Percentiles rank a stretch among this genome's conserved stretches.
phyloP scores from a whole-genome alignment of 2,113 vertebrate genomes.

The Neopipo cinnamomea region DNA sequence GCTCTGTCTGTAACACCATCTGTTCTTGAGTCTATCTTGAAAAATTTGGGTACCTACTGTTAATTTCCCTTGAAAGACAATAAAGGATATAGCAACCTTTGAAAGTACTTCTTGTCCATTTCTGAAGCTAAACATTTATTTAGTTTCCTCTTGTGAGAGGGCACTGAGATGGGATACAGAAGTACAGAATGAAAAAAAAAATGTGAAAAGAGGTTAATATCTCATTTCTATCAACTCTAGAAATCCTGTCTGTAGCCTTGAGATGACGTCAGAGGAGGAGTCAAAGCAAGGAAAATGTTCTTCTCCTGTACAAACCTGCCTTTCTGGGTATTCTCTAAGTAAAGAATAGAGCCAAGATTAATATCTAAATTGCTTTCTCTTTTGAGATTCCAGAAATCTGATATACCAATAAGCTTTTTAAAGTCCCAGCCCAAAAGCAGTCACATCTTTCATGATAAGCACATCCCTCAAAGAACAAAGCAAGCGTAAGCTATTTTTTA shows the following conservation, averaged over 20 bases:
- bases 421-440: not conserved
- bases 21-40: not conserved
- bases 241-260: not conserved
- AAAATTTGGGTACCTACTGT: not conserved
- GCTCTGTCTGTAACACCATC: not conserved
- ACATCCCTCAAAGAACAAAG: slow-evolving; percentile 9
- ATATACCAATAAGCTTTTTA: not conserved
- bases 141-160: not conserved
- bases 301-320: not conserved
- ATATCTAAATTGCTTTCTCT: slow-evolving; percentile 26
- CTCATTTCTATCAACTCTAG: not conserved
- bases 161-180: not conserved
- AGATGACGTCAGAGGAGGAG: not conserved
- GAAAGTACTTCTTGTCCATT: not conserved
- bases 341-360: not conserved
- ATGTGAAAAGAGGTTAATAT: not conserved
- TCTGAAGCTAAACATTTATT: not conserved
- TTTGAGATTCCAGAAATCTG: not conserved
- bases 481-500: not conserved
- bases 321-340: not conserved
- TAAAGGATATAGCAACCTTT: not conserved
- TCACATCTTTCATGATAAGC: not conserved
- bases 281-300: not conserved
- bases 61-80: not conserved
- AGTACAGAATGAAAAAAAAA: not conserved